Base-by-base conservation (phyloP, 1,140 invertebrate species). In the Antheraea mylitta region DNA sequence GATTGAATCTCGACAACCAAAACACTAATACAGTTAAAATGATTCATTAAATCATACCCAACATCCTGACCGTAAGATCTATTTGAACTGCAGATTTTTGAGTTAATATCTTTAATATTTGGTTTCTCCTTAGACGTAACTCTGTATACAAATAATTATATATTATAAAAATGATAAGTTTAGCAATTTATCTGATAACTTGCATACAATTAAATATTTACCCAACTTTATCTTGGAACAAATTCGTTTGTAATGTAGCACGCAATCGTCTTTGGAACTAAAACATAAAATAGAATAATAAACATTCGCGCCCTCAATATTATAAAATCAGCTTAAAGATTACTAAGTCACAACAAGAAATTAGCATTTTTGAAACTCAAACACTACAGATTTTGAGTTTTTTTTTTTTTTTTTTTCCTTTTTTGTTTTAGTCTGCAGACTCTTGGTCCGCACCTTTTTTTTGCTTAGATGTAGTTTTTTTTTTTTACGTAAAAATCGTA, bases 191-290 rank as follows among this genome's bases (percentile, higher is more conserved):
- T 61, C 59, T 61, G 30, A 61, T 36, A 61, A 61, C 13, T 42
- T 8, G 63, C 66, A 64, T 69, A 66, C 19, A 62, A 61, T 59
- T 66, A 8, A 68, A 18, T 66, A 63, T 22, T 67, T 68, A 84
- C 83, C 81, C 76, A 58, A 70, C 64, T 74, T 79, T 81, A 19
- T 78, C 75, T 9, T 74, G 61, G 58, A 66, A 66, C 9, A 67
- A 61, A 1, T 65, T 75, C 7, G 69, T 45, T 18, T 69, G 67
- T 3, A 84, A 64, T 18, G 73, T 73, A 11, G 84, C 84, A 9
- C 82, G 80, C 5, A 81, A 66, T 76, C 78, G 76, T 74, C 86
- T 77, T 75, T 88, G 84, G 59, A 86, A 83, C 86, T 89, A 63
- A 64, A 79, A 67, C 77, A 73, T 18, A n/a, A 64, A 53, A 42